These are phyloP conservation scores for Ginglymostoma cirratum DNA, from an alignment of 2,113 vertebrate species.

Conservation along the genomic window DNA sequence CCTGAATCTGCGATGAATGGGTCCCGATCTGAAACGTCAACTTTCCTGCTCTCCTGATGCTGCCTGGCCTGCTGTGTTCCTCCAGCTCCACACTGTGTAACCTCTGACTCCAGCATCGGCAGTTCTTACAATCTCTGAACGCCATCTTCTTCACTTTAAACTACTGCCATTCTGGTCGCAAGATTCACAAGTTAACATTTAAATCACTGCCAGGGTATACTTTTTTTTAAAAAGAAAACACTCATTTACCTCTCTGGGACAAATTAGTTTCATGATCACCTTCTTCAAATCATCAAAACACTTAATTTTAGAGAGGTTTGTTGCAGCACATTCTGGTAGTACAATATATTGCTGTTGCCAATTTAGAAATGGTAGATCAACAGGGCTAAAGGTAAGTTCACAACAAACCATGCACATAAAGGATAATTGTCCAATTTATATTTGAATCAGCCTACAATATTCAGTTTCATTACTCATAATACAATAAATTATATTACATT, in stretches of 20 bases:
- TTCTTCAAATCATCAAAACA: background rate
- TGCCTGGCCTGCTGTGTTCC: too few species aligned
- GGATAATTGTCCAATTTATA: background rate
- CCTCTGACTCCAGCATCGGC: too few species aligned
- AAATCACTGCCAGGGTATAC: too few species aligned
- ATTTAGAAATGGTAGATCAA: background rate
- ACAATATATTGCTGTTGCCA: too few species aligned
- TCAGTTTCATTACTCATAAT: background rate
- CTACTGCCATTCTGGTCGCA: background rate
- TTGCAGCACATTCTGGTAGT: background rate
- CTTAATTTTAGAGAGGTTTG: background rate
- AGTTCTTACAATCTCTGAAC: too few species aligned
- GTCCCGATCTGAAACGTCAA: too few species aligned
- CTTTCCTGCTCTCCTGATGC: too few species aligned
- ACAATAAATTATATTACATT: background rate
- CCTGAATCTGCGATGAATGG: too few species aligned
- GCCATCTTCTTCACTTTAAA: background rate
- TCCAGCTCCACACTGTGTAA: too few species aligned
- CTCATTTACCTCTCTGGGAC: background rate
- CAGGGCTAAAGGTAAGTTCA: background rate
- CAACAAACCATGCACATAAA: background rate
- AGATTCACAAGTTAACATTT: too few species aligned
- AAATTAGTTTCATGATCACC: background rate
- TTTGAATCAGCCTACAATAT: background rate
- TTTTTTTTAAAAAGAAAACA: too few species aligned